These are phyloP conservation scores for Hylaea fasciaria DNA, from an alignment of 2,888 invertebrate species.

Conservation along the genomic window DNA sequence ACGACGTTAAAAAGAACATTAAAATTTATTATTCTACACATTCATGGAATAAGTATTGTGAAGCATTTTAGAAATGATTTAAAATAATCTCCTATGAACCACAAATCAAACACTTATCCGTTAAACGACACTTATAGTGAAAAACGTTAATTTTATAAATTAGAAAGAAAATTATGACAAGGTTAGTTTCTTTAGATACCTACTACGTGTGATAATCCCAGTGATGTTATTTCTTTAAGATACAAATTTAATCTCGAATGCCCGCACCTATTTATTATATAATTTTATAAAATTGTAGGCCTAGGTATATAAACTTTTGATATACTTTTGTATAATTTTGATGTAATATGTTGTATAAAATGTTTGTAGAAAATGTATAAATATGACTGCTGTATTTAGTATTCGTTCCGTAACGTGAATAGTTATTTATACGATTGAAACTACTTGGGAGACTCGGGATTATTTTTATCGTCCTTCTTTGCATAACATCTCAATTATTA, in stretches of 20 bases:
- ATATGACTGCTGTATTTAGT: conserved; percentile 51
- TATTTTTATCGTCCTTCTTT: conserved; percentile 18
- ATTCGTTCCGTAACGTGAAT: conserved; percentile 39
- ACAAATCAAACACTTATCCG: conserved; percentile 66
- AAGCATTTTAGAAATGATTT: conserved; percentile 76
- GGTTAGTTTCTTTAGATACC: conserved; percentile 49
- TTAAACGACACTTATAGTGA: conserved; percentile 73
- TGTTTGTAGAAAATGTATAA: conserved; percentile 65
- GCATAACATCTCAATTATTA: conserved; percentile 43
- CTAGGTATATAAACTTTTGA: conserved; percentile 38
- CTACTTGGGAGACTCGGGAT: conserved; percentile 14
- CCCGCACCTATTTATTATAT: conserved; percentile 40
- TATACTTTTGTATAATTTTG: conserved; percentile 42
- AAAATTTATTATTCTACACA: conserved; percentile 60
- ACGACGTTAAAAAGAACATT: conserved; percentile 66
- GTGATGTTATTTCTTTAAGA: conserved; percentile 47
- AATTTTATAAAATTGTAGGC: conserved; percentile 50
- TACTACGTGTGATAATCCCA: conserved; percentile 51
- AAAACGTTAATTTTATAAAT: conserved; percentile 48
- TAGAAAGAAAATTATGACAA: conserved; percentile 49
- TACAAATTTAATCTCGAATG: conserved; percentile 49
- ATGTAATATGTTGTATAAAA: conserved; percentile 50
- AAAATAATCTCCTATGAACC: conserved; percentile 78
- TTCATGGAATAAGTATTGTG: conserved; percentile 62
- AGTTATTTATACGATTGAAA: conserved; percentile 40